phyloP scores from a whole-genome alignment of 2,888 invertebrate genomes.

The Adelphocoris suturalis region DNA sequence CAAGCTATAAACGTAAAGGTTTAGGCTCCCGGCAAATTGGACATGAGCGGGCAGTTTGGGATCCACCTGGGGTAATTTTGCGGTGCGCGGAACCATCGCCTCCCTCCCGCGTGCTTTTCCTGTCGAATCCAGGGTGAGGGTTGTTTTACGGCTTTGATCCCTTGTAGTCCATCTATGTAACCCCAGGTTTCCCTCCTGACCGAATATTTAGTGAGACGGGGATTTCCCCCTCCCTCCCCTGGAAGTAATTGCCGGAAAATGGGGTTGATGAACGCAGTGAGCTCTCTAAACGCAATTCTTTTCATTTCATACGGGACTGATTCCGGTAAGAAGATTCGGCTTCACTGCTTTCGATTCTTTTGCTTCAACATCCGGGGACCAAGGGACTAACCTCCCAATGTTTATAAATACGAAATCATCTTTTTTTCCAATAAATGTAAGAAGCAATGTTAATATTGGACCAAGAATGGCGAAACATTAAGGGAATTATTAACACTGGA shows the following conservation, averaged over 20 bases:
- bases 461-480: no score
- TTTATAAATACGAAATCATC: no score
- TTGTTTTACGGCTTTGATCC: constrained; percentile 59
- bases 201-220: constrained; percentile 29
- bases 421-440: no score
- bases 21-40: constrained; percentile 58
- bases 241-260: constrained; percentile 34
- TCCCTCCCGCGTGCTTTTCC: background rate
- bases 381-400: no score
- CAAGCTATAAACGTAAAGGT: constrained; percentile 59
- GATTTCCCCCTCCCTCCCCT: background rate
- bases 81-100: constrained; percentile 37
- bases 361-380: no score
- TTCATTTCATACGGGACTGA: background rate
- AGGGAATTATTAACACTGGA: no score
- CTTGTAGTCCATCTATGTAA: constrained; percentile 46
- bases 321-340: background rate
- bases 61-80: constrained; percentile 55
- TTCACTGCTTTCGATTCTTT: background rate
- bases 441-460: no score
- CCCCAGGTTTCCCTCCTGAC: background rate
- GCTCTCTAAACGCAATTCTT: background rate
- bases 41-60: constrained; percentile 59
- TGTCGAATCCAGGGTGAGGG: constrained; percentile 49
- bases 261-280: background rate